Base-by-base conservation (phyloP, 2,113 vertebrate species). In the Nerophis lumbriciformis region DNA sequence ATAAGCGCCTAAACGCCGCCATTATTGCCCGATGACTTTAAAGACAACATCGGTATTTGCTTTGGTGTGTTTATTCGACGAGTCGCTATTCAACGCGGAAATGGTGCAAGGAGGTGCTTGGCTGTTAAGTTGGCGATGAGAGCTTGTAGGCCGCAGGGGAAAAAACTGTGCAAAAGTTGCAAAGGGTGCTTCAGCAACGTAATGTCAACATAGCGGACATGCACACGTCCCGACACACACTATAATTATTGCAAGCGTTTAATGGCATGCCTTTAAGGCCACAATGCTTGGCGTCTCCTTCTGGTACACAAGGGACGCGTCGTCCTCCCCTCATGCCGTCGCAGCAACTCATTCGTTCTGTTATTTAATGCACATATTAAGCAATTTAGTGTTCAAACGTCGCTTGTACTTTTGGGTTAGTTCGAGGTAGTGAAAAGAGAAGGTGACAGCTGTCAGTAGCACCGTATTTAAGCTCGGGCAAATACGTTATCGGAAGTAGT, bases 41-140 rank as follows among this genome's bases (percentile, higher is more conserved):
- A 45, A 45, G 42, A 11, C 1, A 3, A 44, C 14, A 28, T 5
- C 42, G 10, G 12, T 12, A 36, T 70, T 68, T 15, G 35, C 15
- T 19, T 19, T 39, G 7, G 21, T 35, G 42, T 63, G 8, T 77
- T 75, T 66, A 73, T 62, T 71, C 44, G 78, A 84, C 80, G 85
- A 85, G 85, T 79, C 79, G 73, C 53, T 76, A 6, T 75, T 13
- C 69, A 85, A 84, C 83, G 72, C 85, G 85, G 87, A 87, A 88
- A 88, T 88, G 80, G 83, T 87, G 84, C 86, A 85, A 78, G 51
- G 79, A 76, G 82, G 63, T 78, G 86, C 81, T 61, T 78, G 86
- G 80, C 71, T 84, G 77, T 69, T 59, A 74, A 68, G 69, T 68
- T 66, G 61, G 72, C 62, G 58, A 59, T 58, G 52, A 75, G 53